Evolutionary conservation across 2,888 invertebrate species (phyloP), one percentile per base, ranked within the genome.

Genomic region (Pasiphila rectangulata): DNA sequence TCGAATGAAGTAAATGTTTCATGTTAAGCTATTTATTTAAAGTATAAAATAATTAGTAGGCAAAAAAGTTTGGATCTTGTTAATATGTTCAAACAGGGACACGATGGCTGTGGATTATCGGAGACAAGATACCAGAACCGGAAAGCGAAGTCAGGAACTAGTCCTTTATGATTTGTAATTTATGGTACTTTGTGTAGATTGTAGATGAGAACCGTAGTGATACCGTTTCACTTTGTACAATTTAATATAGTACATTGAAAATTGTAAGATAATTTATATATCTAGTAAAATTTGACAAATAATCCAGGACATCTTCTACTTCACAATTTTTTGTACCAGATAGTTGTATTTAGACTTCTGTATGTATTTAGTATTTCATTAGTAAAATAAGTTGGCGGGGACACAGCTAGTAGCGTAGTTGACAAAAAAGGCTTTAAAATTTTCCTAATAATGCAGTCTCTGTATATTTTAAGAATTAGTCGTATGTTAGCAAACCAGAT

Each of bases 291-390:
- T 37, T 39, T 4, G 16, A 39, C 20, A 35, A 37, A 24, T 35
- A 35, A 46, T 50, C 49, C 52, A 23, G 43, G 43, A 40, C 36
- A 47, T 49, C 51, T 37, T 50, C 48, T 54, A 51, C 51, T 57
- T 52, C 57, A 57, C 51, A 57, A 50, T 59, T 62, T 58, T 62
- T 61, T 67, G 67, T 69, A 72, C 67, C 71, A 74, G 71, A 69
- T 72, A 71, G 64, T 72, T 75, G 72, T 75, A 75, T 73, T 75
- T 79, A 80, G 76, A 70, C 65, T 63, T 74, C 38, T 51, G 70
- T 83, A 82, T 80, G 81, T 82, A 82, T 77, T 75, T 75, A 72
- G 72, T 57, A 63, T 65, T 63, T 56, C 35, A 56, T 62, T 75
- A 75, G 72, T 51, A 50, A 66, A 46, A 52, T 59, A 66, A 61